Percentiles rank a stretch among this genome's conserved stretches.
These are phyloP conservation scores for Ariolimax columbianus DNA, from an alignment of 2,888 invertebrate species.

Conservation along the genomic window DNA sequence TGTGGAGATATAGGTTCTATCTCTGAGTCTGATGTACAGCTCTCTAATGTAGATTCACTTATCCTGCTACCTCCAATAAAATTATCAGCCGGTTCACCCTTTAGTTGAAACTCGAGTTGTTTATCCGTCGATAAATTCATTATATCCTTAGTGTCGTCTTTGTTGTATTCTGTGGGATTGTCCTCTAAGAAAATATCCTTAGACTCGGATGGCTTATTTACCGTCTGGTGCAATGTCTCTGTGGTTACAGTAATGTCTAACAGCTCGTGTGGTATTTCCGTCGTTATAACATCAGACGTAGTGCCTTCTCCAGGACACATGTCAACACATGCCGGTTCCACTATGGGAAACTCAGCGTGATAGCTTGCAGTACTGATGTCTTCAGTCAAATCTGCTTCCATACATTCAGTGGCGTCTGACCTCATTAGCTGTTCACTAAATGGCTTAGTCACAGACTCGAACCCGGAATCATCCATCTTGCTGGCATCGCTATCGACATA, in stretches of 20 bases:
- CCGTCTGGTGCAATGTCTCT: not conserved
- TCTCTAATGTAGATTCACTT: not conserved
- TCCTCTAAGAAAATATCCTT: not conserved
- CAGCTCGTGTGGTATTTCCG: not conserved
- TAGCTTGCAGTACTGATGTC: not conserved
- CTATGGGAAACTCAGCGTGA: not conserved
- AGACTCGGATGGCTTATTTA: not conserved
- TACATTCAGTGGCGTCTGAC: constrained; percentile 21
- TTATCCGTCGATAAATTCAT: not conserved
- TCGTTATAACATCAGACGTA: not conserved
- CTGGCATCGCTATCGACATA: constrained; percentile 17
- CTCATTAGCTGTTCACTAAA: constrained; percentile 3
- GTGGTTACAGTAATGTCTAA: not conserved
- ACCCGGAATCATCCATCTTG: constrained; percentile 38
- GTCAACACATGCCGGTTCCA: not conserved
- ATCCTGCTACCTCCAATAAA: not conserved
- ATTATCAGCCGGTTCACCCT: not conserved
- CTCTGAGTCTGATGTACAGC: constrained; percentile 1
- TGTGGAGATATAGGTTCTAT: not conserved
- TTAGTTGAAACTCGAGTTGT: not conserved
- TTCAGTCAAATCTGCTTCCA: not conserved
- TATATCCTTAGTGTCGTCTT: too few species aligned
- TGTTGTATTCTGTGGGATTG: not conserved
- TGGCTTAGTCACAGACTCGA: constrained; percentile 30
- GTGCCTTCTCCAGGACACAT: not conserved